Evolutionary conservation across 2,888 invertebrate genomes (phyloP), one percentile per base, ranked within the genome.

Genomic region (Argyresthia goedartella): DNA sequence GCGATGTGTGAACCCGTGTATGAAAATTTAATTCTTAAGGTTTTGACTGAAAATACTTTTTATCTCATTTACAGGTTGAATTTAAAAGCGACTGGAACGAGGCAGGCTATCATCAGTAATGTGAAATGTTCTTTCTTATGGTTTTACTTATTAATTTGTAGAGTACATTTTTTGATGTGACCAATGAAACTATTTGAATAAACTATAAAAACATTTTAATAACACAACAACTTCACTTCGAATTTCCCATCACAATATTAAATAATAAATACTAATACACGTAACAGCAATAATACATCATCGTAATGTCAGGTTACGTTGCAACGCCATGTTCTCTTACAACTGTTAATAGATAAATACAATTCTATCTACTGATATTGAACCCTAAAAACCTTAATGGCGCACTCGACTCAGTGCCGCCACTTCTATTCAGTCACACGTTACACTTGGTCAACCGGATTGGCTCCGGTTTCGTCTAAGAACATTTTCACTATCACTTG

Each of bases 161-260:
- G 2, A 25, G 25, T 25, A 25, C 3, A 25, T 25, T 25, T 25
- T 25, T 25, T 25, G 2, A 25, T 25, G 25, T 6, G 25, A 25
- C 25, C 6, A 25, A 9, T 6, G n/a, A 39, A 39, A 39, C n/a
- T 39, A 39, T 11, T 11, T n/a, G 39, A 39, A 39, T 39, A 11
- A 9, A n/a, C 67, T 66, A 72, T 72, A 76, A 76, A 64, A 65
- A 62, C 13, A 13, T 66, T 80, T 80, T 76, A 81, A 60, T 81
- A 79, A 78, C 76, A 82, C 71, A 76, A 74, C 72, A 73, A 72
- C 66, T 72, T 66, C 71, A 78, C 79, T 69, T 25, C 68, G 66
- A 76, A 74, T 79, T 76, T 81, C 67, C 75, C 80, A 74, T 78
- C 75, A 80, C 77, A 74, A 66, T 62, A 56, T 47, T n/a, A 49